Conservation (phyloP, 2,888 invertebrate species). For the Zaprionus bogoriensis region DNA sequence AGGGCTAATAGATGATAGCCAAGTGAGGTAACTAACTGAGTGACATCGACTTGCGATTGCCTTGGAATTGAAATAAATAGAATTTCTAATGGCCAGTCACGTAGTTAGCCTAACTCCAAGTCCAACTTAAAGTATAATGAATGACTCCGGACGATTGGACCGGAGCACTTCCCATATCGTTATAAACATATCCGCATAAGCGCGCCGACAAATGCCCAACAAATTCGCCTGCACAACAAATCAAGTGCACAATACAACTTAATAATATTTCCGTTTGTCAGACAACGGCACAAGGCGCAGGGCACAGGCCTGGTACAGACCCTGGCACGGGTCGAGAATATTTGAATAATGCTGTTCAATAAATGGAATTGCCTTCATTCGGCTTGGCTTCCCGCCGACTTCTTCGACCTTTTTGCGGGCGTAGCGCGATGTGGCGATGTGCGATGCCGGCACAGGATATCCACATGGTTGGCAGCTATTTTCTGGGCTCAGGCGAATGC, state of each 20-base stretch:
- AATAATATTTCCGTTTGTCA: slow-evolving; percentile 62
- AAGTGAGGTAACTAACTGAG: slow-evolving; percentile 20
- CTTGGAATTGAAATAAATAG: slow-evolving; percentile 67
- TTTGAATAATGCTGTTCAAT: slow-evolving; percentile 74
- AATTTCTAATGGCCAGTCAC: slow-evolving; percentile 49
- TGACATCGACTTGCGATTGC: slow-evolving; percentile 18
- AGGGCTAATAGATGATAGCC: slow-evolving; percentile 61
- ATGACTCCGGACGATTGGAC: slow-evolving; percentile 29
- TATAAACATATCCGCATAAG: slow-evolving; percentile 7
- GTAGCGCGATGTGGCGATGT: slow-evolving; percentile 17
- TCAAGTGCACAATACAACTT: slow-evolving; percentile 65
- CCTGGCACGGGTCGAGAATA: slow-evolving; percentile 25
- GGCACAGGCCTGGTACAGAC: neutral
- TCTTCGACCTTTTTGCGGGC: slow-evolving; percentile 35
- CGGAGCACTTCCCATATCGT: neutral
- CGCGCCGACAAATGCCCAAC: slow-evolving; percentile 41
- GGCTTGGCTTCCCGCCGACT: slow-evolving; percentile 33
- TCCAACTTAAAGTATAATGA: slow-evolving; percentile 45
- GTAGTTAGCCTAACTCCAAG: too few relatives aligned
- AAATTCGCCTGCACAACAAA: slow-evolving; percentile 61
- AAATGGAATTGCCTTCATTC: slow-evolving; percentile 71
- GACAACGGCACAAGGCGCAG: slow-evolving; percentile 5
- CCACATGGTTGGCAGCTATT: slow-evolving; percentile 52
- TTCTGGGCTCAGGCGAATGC: slow-evolving; percentile 44
- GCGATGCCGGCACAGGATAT: slow-evolving; percentile 37